These are phyloP conservation scores for Spongia lamella DNA, from an alignment of 37 sponge, comb jelly and placozoan genomes.

Conservation along the genomic window DNA sequence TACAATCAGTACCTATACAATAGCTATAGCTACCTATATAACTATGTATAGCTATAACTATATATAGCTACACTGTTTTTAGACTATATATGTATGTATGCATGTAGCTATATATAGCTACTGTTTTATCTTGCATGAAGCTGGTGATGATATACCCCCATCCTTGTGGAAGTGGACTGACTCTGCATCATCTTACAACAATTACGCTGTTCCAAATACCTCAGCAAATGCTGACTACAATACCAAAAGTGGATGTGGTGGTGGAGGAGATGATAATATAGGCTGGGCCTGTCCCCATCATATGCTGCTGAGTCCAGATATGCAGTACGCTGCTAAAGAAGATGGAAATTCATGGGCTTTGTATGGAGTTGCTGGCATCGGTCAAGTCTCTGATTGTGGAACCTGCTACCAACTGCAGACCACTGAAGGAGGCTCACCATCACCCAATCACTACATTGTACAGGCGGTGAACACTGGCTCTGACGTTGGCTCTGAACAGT, in stretches of 20 bases:
- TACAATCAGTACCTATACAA: too few species aligned
- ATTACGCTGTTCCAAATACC: background rate
- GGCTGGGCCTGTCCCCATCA: conserved; percentile 27
- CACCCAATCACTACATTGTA: conserved; percentile 8
- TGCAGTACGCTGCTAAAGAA: conserved; percentile 21
- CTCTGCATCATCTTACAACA: background rate
- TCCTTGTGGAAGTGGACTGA: conserved; percentile 31
- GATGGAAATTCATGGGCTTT: conserved; percentile 20
- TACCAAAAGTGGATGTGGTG: conserved; percentile 21
- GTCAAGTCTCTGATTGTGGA: conserved; percentile 14
- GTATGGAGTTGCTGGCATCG: conserved; percentile 37
- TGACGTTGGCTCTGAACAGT: conserved; percentile 20
- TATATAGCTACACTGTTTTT: too few species aligned
- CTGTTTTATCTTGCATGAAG: too few species aligned
- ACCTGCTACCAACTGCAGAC: conserved; percentile 26
- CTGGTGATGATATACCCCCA: too few species aligned
- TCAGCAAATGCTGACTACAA: conserved; percentile 22
- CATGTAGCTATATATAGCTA: too few species aligned
- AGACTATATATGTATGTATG: too few species aligned
- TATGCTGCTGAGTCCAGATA: conserved; percentile 30
- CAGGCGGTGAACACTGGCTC: conserved; percentile 38
- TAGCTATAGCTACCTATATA: too few species aligned
- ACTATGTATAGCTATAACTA: too few species aligned
- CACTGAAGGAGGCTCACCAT: conserved; percentile 3
- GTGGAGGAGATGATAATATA: conserved; percentile 18